Conservation (phyloP, 2,113 vertebrate species). For the Lasiurus cinereus region DNA sequence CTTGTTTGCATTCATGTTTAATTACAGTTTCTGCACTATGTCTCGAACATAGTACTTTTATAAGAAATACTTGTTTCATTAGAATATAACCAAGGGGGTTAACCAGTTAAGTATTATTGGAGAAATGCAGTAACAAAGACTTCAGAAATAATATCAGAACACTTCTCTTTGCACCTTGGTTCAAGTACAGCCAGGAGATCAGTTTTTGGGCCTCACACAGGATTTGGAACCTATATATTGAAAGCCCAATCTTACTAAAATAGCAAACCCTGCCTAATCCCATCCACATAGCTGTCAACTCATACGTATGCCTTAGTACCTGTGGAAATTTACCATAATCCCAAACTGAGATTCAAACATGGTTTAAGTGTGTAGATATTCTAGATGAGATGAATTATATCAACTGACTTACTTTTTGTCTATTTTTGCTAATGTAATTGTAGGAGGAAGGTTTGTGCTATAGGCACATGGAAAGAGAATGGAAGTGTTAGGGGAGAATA, state of each 20-base stretch:
- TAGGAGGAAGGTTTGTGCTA: neutral
- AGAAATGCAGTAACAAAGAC: neutral
- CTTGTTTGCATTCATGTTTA: neutral
- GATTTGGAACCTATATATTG: neutral
- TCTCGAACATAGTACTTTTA: neutral
- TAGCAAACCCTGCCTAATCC: neutral
- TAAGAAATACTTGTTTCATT: neutral
- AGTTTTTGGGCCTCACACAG: neutral
- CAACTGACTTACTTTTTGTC: neutral
- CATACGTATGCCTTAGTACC: neutral
- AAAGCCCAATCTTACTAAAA: neutral
- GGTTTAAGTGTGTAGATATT: neutral
- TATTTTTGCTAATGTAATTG: neutral
- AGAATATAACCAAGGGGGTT: neutral
- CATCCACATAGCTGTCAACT: neutral
- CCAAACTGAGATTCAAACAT: neutral
- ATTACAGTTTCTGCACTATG: neutral
- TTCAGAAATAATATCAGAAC: neutral
- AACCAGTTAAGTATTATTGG: neutral
- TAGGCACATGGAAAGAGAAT: neutral
- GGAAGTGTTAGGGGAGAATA: neutral
- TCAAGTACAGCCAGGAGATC: neutral
- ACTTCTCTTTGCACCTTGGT: neutral
- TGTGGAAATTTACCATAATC: neutral
- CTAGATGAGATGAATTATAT: slow-evolving; percentile 36